A percentile compares a stretch with the other conserved stretches of the same genome.
phyloP scores from a whole-genome alignment of 1,140 invertebrate genomes.

The Nomia melanderi region DNA sequence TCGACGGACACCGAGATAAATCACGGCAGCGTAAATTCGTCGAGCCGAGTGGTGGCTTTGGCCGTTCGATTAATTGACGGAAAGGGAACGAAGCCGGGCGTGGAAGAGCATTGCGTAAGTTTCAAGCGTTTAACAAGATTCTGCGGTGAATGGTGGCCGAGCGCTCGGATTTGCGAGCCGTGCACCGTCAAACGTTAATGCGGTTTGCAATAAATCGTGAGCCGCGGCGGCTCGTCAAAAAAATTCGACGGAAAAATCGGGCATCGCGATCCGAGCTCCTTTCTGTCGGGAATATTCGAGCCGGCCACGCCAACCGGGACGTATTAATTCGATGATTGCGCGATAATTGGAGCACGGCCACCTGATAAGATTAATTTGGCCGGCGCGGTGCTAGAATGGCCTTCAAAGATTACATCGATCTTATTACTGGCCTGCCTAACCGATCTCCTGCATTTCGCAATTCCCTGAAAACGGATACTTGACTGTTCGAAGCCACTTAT shows the following conservation, averaged over 20 bases:
- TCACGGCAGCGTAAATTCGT: slow-evolving; percentile 30
- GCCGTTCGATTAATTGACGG: slow-evolving; percentile 52
- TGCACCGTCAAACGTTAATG: slow-evolving; percentile 35
- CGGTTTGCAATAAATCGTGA: slow-evolving; percentile 50
- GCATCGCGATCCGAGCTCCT: neutral
- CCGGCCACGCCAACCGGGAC: too few relatives aligned
- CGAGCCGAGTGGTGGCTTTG: slow-evolving; percentile 30
- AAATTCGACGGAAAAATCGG: slow-evolving; percentile 27
- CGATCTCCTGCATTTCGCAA: slow-evolving; percentile 30
- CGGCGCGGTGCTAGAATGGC: neutral
- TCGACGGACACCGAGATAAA: slow-evolving; percentile 28
- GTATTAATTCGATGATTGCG: neutral
- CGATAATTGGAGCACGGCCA: slow-evolving; percentile 22
- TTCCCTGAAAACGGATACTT: slow-evolving; percentile 11
- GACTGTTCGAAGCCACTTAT: neutral
- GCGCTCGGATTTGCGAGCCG: slow-evolving; percentile 48
- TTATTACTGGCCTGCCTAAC: slow-evolving; percentile 8
- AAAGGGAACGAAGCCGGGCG: slow-evolving; percentile 29
- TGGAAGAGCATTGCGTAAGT: slow-evolving; percentile 51
- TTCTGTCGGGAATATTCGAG: neutral
- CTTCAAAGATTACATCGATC: slow-evolving; percentile 38
- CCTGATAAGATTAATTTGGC: slow-evolving; percentile 13
- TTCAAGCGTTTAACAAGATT: slow-evolving; percentile 60
- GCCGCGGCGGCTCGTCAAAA: slow-evolving; percentile 13
- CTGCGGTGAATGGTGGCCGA: slow-evolving; percentile 49